phyloP scores from a whole-genome alignment of 2,113 vertebrate genomes.

The Limanda limanda region DNA sequence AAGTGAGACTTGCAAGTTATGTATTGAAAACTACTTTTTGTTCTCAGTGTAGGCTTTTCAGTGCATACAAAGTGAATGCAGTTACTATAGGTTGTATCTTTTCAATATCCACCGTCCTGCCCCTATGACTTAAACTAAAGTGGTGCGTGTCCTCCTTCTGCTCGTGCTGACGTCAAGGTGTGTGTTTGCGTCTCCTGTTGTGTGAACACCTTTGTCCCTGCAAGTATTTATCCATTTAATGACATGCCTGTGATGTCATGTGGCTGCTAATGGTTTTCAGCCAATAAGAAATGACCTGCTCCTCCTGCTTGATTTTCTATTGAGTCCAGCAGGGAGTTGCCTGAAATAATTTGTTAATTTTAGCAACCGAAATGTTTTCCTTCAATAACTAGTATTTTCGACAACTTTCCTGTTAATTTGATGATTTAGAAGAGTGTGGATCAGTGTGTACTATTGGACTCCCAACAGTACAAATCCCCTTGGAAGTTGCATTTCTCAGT shows the following conservation, averaged over 20 bases:
- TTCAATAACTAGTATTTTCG: too few species aligned
- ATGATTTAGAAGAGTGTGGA: too few species aligned
- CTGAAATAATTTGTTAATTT: neutral
- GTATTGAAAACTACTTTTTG: too few species aligned
- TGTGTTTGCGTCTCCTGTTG: too few species aligned
- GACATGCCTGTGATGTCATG: neutral
- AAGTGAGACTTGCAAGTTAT: neutral
- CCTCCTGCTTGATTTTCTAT: neutral
- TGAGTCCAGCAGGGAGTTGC: neutral
- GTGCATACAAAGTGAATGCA: too few species aligned
- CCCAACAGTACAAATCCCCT: neutral
- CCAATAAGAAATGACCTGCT: neutral
- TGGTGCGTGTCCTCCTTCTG: neutral
- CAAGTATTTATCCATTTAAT: neutral
- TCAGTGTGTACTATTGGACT: too few species aligned
- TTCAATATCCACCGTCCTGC: too few species aligned
- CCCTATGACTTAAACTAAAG: neutral
- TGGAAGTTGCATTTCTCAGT: neutral
- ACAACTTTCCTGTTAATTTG: too few species aligned
- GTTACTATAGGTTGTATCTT: too few species aligned
- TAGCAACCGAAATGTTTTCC: too few species aligned
- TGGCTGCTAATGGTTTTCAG: slow-evolving; percentile 2
- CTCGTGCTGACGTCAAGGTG: neutral
- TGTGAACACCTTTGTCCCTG: neutral
- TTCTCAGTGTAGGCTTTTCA: too few species aligned